A percentile compares a stretch with the other conserved stretches of the same genome.
Evolutionary conservation across 2,888 invertebrate species (phyloP).

Genomic region (Archaeoteleia sp.): DNA sequence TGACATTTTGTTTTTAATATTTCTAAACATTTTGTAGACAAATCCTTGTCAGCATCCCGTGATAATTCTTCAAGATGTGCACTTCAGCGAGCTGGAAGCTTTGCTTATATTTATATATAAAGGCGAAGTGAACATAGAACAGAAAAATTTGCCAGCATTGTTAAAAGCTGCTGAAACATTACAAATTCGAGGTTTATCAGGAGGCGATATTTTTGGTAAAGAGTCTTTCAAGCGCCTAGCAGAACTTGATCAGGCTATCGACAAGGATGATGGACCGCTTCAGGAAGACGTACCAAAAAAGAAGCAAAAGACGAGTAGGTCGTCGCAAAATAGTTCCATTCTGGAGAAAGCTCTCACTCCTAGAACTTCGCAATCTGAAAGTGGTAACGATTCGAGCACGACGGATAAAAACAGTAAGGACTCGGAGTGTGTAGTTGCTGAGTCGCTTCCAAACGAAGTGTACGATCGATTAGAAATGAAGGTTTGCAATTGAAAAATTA

Average conservation of each 20-base stretch:
- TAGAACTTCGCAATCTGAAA: slow-evolving; percentile 57
- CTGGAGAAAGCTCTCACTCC: slow-evolving; percentile 66
- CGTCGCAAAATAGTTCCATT: slow-evolving; percentile 63
- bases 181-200: slow-evolving; percentile 82
- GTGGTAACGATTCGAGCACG: slow-evolving; percentile 58
- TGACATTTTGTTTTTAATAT: slow-evolving; percentile 5
- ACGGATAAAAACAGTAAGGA: slow-evolving; percentile 63
- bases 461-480: slow-evolving; percentile 70
- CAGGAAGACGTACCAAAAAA: slow-evolving; percentile 64
- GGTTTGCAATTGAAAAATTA: slow-evolving; percentile 53
- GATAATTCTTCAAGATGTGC: slow-evolving; percentile 84
- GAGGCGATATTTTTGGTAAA: slow-evolving; percentile 76
- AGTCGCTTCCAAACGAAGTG: slow-evolving; percentile 61
- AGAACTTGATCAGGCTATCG: slow-evolving; percentile 61
- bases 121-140: slow-evolving; percentile 84
- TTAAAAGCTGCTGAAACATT: slow-evolving; percentile 82
- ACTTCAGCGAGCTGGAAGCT: slow-evolving; percentile 80
- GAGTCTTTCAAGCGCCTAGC: slow-evolving; percentile 71
- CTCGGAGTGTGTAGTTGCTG: slow-evolving; percentile 55
- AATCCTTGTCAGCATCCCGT: slow-evolving; percentile 86
- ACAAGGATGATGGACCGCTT: slow-evolving; percentile 44
- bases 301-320: slow-evolving; percentile 62
- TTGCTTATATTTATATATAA: slow-evolving; percentile 84
- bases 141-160: slow-evolving; percentile 81
- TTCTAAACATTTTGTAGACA: slow-evolving; percentile 76